Percentiles rank a stretch among this genome's conserved stretches.
phyloP scores from a whole-genome alignment of 2,797 vertebrate genomes.

The Chelidonichthys spinosus region DNA sequence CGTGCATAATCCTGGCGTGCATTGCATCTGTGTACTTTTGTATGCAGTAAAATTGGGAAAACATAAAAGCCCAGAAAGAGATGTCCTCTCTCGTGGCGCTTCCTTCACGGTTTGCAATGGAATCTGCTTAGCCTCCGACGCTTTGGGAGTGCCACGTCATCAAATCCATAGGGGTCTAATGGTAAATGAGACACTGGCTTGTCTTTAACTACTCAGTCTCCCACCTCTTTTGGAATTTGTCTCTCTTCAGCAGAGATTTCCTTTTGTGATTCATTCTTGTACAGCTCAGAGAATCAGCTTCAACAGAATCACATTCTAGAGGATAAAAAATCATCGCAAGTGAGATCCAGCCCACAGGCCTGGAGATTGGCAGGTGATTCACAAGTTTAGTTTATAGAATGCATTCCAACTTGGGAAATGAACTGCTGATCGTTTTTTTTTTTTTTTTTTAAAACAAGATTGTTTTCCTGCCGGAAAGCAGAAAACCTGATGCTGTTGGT shows the following conservation, averaged over 20 bases:
- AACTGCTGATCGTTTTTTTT: conserved; percentile 3
- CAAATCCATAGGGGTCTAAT: conserved; percentile 39
- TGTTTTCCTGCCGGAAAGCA: conserved; percentile 18
- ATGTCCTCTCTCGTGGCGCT: conserved; percentile 23
- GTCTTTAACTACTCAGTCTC: conserved; percentile 39
- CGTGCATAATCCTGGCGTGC: conserved; percentile 46
- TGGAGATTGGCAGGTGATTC: conserved; percentile 28
- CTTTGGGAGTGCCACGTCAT: conserved; percentile 32
- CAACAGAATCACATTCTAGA: conserved; percentile 20
- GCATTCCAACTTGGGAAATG: conserved; percentile 30
- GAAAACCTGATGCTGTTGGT: background rate
- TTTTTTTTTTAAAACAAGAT: conserved; percentile 5
- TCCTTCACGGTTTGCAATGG: conserved; percentile 7
- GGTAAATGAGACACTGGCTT: conserved; percentile 21
- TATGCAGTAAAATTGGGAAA: conserved; percentile 21
- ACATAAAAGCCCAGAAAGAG: conserved; percentile 43
- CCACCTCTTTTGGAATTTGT: conserved; percentile 27
- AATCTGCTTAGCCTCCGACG: conserved; percentile 28
- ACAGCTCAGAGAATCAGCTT: conserved; percentile 25
- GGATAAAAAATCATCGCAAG: conserved; percentile 36
- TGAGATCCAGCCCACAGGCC: conserved; percentile 27
- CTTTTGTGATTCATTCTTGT: conserved; percentile 22
- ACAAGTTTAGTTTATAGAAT: conserved; percentile 14
- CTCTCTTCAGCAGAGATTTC: conserved; percentile 32
- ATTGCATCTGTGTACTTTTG: conserved; percentile 26